A percentile compares a stretch with the other conserved stretches of the same genome.
These are phyloP conservation scores for Odobenus rosmarus DNA, from an alignment of 2,113 vertebrate species.

Conservation along the genomic window DNA sequence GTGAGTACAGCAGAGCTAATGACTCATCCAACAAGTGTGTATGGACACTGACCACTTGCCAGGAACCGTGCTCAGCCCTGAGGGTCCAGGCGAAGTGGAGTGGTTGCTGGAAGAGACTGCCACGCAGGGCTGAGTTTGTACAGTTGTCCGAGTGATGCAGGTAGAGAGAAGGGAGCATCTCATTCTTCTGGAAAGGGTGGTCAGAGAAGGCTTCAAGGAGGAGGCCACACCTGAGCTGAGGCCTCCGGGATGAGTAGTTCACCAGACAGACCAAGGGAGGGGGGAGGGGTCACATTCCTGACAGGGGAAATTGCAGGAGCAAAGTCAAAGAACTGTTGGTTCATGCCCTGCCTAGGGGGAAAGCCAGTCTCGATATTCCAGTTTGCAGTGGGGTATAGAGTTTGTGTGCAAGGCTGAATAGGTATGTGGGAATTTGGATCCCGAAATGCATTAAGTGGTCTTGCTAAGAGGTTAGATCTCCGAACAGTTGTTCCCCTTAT, in stretches of 20 bases:
- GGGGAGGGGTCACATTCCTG: not conserved
- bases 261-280: not conserved
- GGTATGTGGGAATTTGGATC: not conserved
- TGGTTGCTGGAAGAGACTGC: not conserved
- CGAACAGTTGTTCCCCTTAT: not conserved
- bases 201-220: not conserved
- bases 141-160: not conserved
- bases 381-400: not conserved
- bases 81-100: not conserved
- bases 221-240: not conserved
- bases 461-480: not conserved
- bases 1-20: not conserved
- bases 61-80: not conserved
- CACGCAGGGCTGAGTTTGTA: not conserved
- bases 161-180: not conserved
- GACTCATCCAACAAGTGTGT: not conserved
- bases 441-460: not conserved
- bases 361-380: not conserved
- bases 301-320: not conserved
- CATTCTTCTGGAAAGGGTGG: not conserved
- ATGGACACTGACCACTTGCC: not conserved
- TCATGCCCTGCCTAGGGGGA: not conserved
- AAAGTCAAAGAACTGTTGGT: not conserved
- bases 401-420: not conserved
- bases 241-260: not conserved